A percentile compares a stretch with the other conserved stretches of the same genome.
phyloP scores from a whole-genome alignment of 37 sponge, comb jelly and placozoan species.

The Theonella swinhoei region DNA sequence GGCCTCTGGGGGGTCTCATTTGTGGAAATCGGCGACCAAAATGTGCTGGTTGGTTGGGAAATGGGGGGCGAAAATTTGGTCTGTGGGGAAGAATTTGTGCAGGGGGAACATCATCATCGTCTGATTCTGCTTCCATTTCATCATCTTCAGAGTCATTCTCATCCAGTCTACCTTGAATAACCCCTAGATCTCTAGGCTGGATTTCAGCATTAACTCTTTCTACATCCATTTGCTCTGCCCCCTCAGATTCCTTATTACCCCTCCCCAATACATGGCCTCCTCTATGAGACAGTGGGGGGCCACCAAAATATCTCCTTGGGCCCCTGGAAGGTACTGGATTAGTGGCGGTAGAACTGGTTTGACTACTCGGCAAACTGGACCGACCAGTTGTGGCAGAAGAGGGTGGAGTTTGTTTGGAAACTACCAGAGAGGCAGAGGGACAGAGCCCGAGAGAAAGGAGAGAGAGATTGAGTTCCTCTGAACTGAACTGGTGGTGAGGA shows the following conservation, averaged over 20 bases:
- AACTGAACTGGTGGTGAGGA: constrained; percentile 56
- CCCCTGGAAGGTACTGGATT: too few species aligned
- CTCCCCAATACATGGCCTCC: background rate
- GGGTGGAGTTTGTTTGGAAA: background rate
- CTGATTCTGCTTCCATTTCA: constrained; percentile 13
- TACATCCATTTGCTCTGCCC: background rate
- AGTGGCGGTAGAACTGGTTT: background rate
- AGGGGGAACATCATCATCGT: background rate
- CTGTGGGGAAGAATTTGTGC: background rate
- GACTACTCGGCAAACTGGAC: background rate
- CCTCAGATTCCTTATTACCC: background rate
- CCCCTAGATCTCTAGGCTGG: background rate
- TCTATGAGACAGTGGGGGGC: background rate
- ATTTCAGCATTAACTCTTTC: background rate
- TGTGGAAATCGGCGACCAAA: background rate
- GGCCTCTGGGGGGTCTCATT: background rate
- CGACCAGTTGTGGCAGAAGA: background rate
- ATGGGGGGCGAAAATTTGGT: background rate
- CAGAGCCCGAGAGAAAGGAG: constrained; percentile 54
- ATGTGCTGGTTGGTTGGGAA: background rate
- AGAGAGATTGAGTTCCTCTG: constrained; percentile 12
- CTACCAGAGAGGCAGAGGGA: constrained; percentile 68
- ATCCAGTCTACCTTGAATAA: background rate
- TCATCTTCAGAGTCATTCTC: constrained; percentile 25
- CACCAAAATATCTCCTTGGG: too few species aligned